phyloP scores from a whole-genome alignment of 35 echinoderm and acorn worm species.

The Ophiothrix spiculata region DNA sequence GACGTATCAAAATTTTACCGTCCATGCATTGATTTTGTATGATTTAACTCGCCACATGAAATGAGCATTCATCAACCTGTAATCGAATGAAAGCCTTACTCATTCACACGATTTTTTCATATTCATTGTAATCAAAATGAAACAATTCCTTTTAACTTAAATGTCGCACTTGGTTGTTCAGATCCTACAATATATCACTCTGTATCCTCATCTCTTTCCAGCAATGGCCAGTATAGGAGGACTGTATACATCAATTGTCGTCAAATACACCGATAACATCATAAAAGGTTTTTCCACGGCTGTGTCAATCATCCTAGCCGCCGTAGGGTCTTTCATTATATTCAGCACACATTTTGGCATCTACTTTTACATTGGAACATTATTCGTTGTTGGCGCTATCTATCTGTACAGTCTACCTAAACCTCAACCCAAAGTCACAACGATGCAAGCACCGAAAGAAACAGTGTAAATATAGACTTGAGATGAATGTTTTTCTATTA shows the following conservation, averaged over 20 bases:
- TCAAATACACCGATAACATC: constrained; percentile 98
- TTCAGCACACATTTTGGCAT: constrained; percentile 68
- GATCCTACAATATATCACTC: no score
- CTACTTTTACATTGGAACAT: constrained; percentile 49
- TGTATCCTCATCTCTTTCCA: constrained; percentile 42
- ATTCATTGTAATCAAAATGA: no score
- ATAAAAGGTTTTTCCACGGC: constrained; percentile 98
- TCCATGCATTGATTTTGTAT: no score
- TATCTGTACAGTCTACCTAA: constrained; percentile 91
- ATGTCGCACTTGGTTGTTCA: no score
- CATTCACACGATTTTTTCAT: no score
- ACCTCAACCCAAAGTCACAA: constrained; percentile 12
- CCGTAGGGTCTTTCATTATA: constrained; percentile 64
- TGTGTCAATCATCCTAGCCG: constrained; percentile 87
- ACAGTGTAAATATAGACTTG: constrained; percentile 56
- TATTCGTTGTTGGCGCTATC: constrained; percentile 69
- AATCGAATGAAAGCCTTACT: no score
- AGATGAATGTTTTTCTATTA: no score
- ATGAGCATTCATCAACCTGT: no score
- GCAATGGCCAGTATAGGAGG: constrained; percentile 91
- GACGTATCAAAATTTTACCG: no score
- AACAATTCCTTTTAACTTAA: no score
- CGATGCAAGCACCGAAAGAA: constrained; percentile 28
- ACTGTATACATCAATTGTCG: constrained; percentile 90
- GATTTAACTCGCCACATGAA: no score